Evolutionary conservation across 2,797 vertebrate genomes (phyloP).

Genomic region (Malurus leucopterus): DNA sequence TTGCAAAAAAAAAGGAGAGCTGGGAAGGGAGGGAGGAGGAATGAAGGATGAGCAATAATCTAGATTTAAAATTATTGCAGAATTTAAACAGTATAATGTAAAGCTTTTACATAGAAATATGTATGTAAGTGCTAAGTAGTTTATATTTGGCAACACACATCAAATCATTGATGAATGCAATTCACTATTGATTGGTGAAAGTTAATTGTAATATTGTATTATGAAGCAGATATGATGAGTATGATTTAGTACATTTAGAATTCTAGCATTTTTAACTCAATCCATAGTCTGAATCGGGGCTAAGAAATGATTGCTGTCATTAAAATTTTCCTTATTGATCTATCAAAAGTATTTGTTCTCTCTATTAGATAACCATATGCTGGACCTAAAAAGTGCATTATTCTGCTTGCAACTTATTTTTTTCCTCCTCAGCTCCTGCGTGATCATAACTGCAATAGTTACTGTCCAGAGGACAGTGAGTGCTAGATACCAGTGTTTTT

Average conservation of each 20-base stretch:
- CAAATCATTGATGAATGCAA: slow-evolving; percentile 10
- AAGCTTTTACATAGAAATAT: neutral
- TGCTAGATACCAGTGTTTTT: neutral
- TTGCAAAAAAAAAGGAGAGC: slow-evolving; percentile 17
- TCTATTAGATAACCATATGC: neutral
- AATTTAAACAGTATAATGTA: slow-evolving; percentile 21
- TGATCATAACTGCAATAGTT: neutral
- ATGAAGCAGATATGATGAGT: neutral
- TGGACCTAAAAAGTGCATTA: neutral
- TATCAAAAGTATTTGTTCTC: neutral
- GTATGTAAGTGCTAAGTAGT: neutral
- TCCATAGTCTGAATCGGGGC: neutral
- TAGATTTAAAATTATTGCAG: neutral
- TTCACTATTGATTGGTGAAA: neutral
- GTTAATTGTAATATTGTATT: slow-evolving; percentile 1
- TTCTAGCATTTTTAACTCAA: neutral
- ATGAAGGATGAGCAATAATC: neutral
- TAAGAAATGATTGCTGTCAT: neutral
- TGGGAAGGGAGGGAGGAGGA: slow-evolving; percentile 50
- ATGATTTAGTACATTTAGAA: neutral
- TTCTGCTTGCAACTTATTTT: neutral
- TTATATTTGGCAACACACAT: neutral
- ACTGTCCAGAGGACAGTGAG: neutral
- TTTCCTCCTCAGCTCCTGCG: neutral
- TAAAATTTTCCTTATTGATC: neutral